A percentile compares a stretch with the other conserved stretches of the same genome.
phyloP scores from a whole-genome alignment of 1,140 invertebrate species.

The Laodelphax striatellus region DNA sequence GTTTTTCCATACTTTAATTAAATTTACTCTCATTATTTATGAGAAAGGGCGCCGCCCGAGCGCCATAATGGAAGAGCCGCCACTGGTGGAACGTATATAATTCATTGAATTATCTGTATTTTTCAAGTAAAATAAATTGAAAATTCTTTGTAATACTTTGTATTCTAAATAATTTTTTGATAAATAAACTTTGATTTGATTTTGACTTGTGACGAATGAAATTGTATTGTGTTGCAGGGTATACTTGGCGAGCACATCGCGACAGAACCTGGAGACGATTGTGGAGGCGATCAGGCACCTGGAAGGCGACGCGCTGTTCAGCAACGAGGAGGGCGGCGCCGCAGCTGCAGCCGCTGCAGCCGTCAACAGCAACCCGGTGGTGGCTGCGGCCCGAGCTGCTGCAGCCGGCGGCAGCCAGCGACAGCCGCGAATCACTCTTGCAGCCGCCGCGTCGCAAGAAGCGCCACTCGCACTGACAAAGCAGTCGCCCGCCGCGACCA shows the following conservation, averaged over 20 bases:
- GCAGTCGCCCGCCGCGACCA: slow-evolving; percentile 33
- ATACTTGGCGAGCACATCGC: slow-evolving; percentile 66
- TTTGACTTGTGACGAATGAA: too few relatives aligned
- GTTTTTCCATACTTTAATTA: too few relatives aligned
- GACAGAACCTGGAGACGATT: slow-evolving; percentile 93
- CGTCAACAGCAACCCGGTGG: not conserved
- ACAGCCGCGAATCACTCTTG: not conserved
- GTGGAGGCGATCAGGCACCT: slow-evolving; percentile 94
- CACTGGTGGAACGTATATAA: too few relatives aligned
- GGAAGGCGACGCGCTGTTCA: slow-evolving; percentile 51
- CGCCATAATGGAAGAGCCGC: too few relatives aligned
- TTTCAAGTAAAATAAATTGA: too few relatives aligned
- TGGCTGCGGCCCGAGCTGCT: slow-evolving; percentile 14
- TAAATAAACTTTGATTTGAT: too few relatives aligned
- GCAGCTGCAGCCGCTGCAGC: not conserved
- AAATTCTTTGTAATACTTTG: too few relatives aligned
- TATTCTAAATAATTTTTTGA: too few relatives aligned
- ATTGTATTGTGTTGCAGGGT: slow-evolving; percentile 30
- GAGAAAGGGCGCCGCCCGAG: too few relatives aligned
- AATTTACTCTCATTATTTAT: too few relatives aligned
- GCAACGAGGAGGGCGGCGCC: slow-evolving; percentile 8
- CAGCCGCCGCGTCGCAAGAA: slow-evolving; percentile 35
- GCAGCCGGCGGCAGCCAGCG: slow-evolving; percentile 25
- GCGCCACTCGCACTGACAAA: slow-evolving; percentile 61
- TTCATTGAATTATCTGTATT: too few relatives aligned